Percentiles rank a stretch among this genome's conserved stretches.
phyloP scores from a whole-genome alignment of 2,113 vertebrate genomes.

The Nothocercus julius region DNA sequence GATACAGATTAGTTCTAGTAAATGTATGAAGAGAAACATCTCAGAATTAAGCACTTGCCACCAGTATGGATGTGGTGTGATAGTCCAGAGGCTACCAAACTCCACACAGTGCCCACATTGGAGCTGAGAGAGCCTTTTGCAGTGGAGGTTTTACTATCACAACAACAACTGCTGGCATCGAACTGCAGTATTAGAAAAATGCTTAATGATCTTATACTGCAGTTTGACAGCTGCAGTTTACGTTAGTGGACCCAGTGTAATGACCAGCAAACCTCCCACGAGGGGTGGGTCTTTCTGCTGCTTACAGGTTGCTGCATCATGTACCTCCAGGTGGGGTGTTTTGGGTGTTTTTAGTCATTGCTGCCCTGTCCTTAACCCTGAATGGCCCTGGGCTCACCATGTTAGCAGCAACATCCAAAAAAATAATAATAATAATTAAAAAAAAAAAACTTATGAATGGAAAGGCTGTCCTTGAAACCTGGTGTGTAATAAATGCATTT shows the following conservation, averaged over 20 bases:
- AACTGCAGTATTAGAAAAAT: background rate
- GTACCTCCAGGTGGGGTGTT: background rate
- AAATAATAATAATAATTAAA: background rate
- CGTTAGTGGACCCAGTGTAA: background rate
- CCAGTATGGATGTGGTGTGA: accelerated
- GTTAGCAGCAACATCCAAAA: background rate
- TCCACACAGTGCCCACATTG: background rate
- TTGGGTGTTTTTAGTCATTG: background rate
- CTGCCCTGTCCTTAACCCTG: background rate
- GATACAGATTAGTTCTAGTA: background rate
- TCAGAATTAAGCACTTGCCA: background rate
- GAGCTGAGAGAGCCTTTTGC: background rate
- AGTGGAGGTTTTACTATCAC: background rate
- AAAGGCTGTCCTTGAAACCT: background rate
- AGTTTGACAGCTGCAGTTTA: background rate
- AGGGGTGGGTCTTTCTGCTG: background rate
- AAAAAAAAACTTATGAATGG: background rate
- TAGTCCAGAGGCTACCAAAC: background rate
- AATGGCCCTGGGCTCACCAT: background rate
- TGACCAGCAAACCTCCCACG: background rate
- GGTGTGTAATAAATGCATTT: background rate
- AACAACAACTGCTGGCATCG: background rate
- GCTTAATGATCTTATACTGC: background rate
- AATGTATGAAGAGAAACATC: background rate
- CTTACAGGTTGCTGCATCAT: background rate